These are phyloP conservation scores for Ptilodon capucinus DNA, from an alignment of 2,888 invertebrate species.

Conservation along the genomic window DNA sequence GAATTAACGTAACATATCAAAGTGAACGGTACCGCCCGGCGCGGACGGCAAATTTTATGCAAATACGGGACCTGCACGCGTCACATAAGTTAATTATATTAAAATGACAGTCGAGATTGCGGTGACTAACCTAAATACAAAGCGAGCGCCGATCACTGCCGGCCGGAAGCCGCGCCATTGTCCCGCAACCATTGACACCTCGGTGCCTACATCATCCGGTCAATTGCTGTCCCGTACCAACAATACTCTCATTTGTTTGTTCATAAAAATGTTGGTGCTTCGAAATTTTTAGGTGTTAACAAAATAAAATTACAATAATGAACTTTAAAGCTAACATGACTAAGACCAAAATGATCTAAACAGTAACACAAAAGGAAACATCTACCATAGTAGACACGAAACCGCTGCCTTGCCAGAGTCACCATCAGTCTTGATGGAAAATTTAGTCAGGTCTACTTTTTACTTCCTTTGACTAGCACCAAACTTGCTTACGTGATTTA, in stretches of 20 bases:
- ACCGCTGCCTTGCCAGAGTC: not conserved
- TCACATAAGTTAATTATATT: conserved; percentile 72
- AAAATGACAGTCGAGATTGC: conserved; percentile 74
- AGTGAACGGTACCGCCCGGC: conserved; percentile 20
- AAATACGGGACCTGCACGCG: conserved; percentile 56
- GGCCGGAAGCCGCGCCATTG: conserved; percentile 77
- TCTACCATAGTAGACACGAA: not conserved
- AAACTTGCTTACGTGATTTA: conserved; percentile 15
- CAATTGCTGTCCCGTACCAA: conserved; percentile 61
- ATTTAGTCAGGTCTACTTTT: conserved; percentile 1
- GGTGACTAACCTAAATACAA: conserved; percentile 82
- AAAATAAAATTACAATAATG: not conserved
- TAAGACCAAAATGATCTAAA: too few relatives aligned
- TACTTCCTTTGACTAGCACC: conserved; percentile 18
- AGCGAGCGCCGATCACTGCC: conserved; percentile 60
- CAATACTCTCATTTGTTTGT: conserved; percentile 15
- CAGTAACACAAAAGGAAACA: too few relatives aligned
- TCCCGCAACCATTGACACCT: conserved; percentile 81
- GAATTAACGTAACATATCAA: conserved; percentile 1
- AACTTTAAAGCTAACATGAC: too few relatives aligned
- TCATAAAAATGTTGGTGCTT: not conserved
- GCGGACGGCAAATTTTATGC: conserved; percentile 46
- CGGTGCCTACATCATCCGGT: conserved; percentile 71
- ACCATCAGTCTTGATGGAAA: not conserved
- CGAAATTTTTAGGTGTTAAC: not conserved